phyloP scores from a whole-genome alignment of 2,888 invertebrate genomes.

The Gortyna flavago region DNA sequence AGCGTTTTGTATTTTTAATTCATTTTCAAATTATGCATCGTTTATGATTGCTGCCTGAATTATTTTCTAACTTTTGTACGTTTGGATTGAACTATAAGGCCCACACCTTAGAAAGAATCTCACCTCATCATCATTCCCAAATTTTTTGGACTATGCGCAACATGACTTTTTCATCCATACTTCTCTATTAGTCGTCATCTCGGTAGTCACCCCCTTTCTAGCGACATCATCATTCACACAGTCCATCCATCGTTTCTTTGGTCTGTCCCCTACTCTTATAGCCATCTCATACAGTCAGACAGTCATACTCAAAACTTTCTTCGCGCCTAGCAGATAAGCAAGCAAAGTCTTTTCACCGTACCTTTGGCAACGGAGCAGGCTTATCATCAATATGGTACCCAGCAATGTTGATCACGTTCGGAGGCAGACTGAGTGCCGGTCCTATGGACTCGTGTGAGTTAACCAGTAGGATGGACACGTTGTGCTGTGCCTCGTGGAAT shows the following conservation, averaged over 20 bases:
- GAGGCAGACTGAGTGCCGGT: slow-evolving; percentile 70
- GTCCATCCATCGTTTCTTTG: too few relatives aligned
- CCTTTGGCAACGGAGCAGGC: slow-evolving; percentile 76
- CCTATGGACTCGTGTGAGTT: slow-evolving; percentile 78
- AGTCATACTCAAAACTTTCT: too few relatives aligned
- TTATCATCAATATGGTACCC: slow-evolving; percentile 79
- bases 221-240: too few relatives aligned
- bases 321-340: too few relatives aligned
- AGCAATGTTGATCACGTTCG: slow-evolving; percentile 78
- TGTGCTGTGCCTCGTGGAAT: slow-evolving; percentile 66
- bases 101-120: too few relatives aligned
- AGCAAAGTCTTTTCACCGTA: slow-evolving; percentile 47
- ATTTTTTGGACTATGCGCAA: too few relatives aligned
- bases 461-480: slow-evolving; percentile 75
- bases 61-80: background rate
- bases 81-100: background rate
- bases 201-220: too few relatives aligned
- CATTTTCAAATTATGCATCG: background rate
- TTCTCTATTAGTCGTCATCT: too few relatives aligned
- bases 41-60: background rate
- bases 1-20: background rate
- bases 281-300: too few relatives aligned
- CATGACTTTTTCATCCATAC: too few relatives aligned
- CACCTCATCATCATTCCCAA: too few relatives aligned
- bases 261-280: too few relatives aligned